phyloP scores from a whole-genome alignment of 2,888 invertebrate species.

The Lasius platythorax region DNA sequence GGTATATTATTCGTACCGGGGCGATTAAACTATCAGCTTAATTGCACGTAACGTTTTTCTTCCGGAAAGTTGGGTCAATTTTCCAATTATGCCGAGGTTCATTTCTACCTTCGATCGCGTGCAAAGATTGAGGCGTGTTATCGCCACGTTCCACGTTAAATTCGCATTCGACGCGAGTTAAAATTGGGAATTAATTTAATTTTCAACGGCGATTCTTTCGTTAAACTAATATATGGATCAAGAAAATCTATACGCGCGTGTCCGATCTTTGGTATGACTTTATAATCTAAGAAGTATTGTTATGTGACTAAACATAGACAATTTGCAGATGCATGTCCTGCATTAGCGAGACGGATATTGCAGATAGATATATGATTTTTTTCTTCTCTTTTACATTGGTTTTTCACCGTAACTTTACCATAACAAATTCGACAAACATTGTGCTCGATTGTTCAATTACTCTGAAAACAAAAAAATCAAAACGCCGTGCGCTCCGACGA shows the following conservation, averaged over 20 bases:
- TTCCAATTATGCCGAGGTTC: conserved; percentile 28
- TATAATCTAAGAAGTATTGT: too few species aligned
- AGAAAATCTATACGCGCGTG: neutral
- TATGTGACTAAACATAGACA: neutral
- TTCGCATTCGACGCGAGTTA: conserved; percentile 9
- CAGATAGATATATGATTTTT: neutral
- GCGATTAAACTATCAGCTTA: conserved; percentile 47
- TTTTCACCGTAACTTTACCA: neutral
- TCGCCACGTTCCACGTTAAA: conserved; percentile 5
- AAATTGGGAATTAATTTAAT: conserved; percentile 22
- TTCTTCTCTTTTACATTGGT: neutral
- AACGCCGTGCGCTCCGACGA: neutral
- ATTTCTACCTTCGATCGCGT: conserved; percentile 39
- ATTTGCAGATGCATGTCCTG: neutral
- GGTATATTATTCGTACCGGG: conserved; percentile 37
- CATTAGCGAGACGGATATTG: neutral
- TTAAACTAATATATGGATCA: neutral
- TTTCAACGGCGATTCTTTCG: neutral
- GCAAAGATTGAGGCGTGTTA: conserved; percentile 13
- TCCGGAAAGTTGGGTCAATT: conserved; percentile 33
- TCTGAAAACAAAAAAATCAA: conserved; percentile 18
- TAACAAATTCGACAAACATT: conserved; percentile 32
- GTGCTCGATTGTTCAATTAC: conserved; percentile 43
- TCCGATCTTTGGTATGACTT: conserved; percentile 5
- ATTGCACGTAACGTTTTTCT: conserved; percentile 43